Evolutionary conservation across 2,888 invertebrate species (phyloP).

Genomic region (Trichacis sp.): DNA sequence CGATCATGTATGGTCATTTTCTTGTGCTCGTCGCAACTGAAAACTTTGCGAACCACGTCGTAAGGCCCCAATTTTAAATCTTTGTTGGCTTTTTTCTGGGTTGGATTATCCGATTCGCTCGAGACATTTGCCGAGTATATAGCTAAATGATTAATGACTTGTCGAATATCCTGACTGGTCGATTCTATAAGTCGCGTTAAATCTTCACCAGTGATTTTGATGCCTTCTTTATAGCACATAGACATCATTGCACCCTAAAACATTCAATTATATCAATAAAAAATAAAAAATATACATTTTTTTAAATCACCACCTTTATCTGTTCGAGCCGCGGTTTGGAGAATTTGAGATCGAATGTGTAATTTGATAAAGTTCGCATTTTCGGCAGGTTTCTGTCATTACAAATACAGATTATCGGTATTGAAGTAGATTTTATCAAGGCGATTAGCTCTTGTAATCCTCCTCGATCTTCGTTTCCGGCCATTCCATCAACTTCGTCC

Average conservation of each 20-base stretch:
- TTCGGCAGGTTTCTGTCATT: slow-evolving; percentile 95
- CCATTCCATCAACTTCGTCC: slow-evolving; percentile 99
- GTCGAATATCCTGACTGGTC: slow-evolving; percentile 93
- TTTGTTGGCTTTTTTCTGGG: slow-evolving; percentile 72
- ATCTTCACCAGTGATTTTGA: slow-evolving; percentile 83
- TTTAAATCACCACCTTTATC: slow-evolving; percentile 91
- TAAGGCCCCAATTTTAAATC: slow-evolving; percentile 92
- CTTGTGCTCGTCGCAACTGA: slow-evolving; percentile 83
- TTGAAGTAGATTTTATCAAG: slow-evolving; percentile 87
- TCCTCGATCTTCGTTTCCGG: slow-evolving; percentile 98
- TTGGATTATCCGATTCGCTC: slow-evolving; percentile 17
- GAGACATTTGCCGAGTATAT: slow-evolving; percentile 74
- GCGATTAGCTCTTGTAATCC: slow-evolving; percentile 94
- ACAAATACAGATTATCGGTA: slow-evolving; percentile 97
- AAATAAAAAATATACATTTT: no score
- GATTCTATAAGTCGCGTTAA: slow-evolving; percentile 86
- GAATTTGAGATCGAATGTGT: slow-evolving; percentile 94
- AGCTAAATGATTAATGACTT: slow-evolving; percentile 90
- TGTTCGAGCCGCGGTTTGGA: slow-evolving; percentile 88
- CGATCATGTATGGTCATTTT: slow-evolving; percentile 84
- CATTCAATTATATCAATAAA: no score
- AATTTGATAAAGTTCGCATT: slow-evolving; percentile 91
- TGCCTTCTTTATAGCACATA: slow-evolving; percentile 90
- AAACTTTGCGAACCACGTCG: slow-evolving; percentile 92
- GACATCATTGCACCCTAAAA: no score